Evolutionary conservation across 2,797 vertebrate species (phyloP), one percentile per base, ranked within the genome.

Genomic region (Gambelia wislizenii): DNA sequence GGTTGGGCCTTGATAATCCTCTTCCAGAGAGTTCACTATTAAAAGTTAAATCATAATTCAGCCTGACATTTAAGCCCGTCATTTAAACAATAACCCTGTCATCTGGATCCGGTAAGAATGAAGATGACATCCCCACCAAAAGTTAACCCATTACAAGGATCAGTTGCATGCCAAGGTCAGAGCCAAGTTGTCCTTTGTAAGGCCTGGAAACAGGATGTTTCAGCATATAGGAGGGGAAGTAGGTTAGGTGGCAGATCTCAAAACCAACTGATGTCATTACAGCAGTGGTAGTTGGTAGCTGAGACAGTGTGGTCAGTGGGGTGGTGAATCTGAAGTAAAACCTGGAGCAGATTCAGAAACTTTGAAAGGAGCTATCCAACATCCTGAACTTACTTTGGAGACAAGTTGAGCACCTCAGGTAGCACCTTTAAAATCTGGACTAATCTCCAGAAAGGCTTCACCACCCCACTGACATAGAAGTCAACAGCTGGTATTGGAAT

Each of bases 1-100:
- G 89, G 64, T 86, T 85, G 77, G 59, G 54, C 54, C 54, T 42
- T 89, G 83, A 82, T 86, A 86, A 86, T 82, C 36, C 47, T 76
- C 78, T 86, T 80, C 56, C 30, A 47, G 84, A 67, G 54, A 64
- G 47, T 81, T 76, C 56, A 42, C 1, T 76, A 76, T 83, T 86
- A 76, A 54, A 89, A 84, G 74, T 82, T 76, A 89, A 54, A 56
- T 52, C 78, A 75, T 9, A 82, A 16, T 20, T 56, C 56, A 67
- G 84, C 9, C 88, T 86, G 78, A 49, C 78, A 59, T 59, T 54
- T n/a, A n/a, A 69, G 52, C 16, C n/a, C 44, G 7, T 76, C 25
- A 42, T 13, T 76, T 82, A 52, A 81, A 64, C 39, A 86, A 86
- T 54, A 64, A 54, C 77, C 52, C 78, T 54, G 47, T 67, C 69